A percentile compares a stretch with the other conserved stretches of the same genome.
Evolutionary conservation across 2,113 vertebrate species (phyloP).

Genomic region (Pycnonotus jocosus): DNA sequence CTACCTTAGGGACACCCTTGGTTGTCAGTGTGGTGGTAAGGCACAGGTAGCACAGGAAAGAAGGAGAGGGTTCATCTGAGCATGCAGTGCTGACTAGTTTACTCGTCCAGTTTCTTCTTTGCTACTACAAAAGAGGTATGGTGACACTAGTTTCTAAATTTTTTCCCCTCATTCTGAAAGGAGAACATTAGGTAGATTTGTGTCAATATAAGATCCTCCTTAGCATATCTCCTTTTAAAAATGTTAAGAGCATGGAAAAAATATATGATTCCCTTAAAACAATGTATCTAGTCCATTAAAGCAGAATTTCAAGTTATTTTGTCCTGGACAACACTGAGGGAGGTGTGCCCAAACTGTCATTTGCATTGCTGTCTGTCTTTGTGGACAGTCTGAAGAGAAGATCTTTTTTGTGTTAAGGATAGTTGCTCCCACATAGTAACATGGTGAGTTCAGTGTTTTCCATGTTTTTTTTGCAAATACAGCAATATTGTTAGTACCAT

Average conservation of each 20-base stretch:
- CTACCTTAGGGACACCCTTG: neutral
- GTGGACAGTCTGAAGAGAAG: neutral
- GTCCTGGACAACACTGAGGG: neutral
- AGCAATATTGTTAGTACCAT: neutral
- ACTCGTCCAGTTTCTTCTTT: neutral
- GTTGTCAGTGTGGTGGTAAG: neutral
- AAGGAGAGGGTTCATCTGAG: neutral
- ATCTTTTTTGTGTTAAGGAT: neutral
- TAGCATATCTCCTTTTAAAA: neutral
- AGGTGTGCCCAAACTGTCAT: neutral
- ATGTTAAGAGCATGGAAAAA: neutral
- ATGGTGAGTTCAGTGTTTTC: neutral
- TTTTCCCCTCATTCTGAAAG: neutral
- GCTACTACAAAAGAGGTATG: neutral
- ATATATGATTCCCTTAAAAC: neutral
- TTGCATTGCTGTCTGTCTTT: neutral
- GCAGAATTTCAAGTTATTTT: neutral
- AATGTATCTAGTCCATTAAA: neutral
- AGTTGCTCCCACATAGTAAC: neutral
- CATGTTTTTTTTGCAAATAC: neutral
- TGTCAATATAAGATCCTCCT: neutral
- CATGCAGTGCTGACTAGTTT: neutral
- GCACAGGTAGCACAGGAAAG: neutral
- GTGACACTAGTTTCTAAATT: neutral
- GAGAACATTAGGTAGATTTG: neutral